phyloP scores from a whole-genome alignment of 2,888 invertebrate genomes.

The Monopis laevigella region DNA sequence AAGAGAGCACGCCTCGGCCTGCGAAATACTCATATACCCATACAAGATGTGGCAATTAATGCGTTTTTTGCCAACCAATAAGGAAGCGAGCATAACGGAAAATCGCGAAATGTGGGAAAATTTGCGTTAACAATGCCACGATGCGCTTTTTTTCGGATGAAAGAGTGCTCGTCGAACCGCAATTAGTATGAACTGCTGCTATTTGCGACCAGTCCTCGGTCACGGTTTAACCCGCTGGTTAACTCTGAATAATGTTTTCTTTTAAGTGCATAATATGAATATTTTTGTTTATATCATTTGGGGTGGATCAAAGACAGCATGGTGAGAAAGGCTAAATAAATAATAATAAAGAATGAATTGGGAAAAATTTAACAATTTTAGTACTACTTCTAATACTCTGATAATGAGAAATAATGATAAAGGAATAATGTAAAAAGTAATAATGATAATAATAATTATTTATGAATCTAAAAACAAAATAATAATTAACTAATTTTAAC shows the following conservation, averaged over 20 bases:
- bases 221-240: background rate
- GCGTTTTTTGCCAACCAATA: slow-evolving; percentile 49
- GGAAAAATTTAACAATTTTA: too few relatives aligned
- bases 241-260: slow-evolving; percentile 11
- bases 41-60: slow-evolving; percentile 42
- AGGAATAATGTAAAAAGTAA: too few relatives aligned
- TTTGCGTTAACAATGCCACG: slow-evolving; percentile 50
- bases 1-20: slow-evolving; percentile 21
- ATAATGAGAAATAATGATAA: too few relatives aligned
- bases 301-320: too few relatives aligned
- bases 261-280: too few relatives aligned
- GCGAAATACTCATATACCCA: slow-evolving; percentile 24
- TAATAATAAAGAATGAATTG: too few relatives aligned
- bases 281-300: too few relatives aligned
- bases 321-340: too few relatives aligned
- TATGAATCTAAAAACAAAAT: too few relatives aligned
- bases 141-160: slow-evolving; percentile 56
- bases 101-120: slow-evolving; percentile 62
- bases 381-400: too few relatives aligned
- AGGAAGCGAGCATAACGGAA: slow-evolving; percentile 61
- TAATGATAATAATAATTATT: too few relatives aligned
- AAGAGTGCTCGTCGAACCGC: slow-evolving; percentile 55
- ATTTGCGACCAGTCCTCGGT: slow-evolving; percentile 1
- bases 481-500: too few relatives aligned
- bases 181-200: slow-evolving; percentile 39